A percentile compares a stretch with the other conserved stretches of the same genome.
These are phyloP conservation scores for Malurus splendens DNA, from an alignment of 2,797 vertebrate genomes.

Conservation along the genomic window DNA sequence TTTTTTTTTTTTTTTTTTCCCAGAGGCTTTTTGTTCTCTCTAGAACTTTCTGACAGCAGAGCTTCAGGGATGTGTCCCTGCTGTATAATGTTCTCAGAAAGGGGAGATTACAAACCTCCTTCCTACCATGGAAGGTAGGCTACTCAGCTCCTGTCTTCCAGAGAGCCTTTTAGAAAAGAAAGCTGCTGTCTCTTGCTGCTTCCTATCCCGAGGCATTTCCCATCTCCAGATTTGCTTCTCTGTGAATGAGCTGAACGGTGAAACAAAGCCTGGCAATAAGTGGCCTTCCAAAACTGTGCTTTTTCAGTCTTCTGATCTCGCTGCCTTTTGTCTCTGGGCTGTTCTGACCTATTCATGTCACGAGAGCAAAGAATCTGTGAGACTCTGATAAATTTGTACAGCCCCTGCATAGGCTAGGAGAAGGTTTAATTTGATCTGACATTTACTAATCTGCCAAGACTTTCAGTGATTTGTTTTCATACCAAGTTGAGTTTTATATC, in stretches of 20 bases:
- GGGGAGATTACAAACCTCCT: not conserved
- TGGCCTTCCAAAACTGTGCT: not conserved
- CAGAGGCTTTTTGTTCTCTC: not conserved
- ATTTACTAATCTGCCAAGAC: conserved; percentile 27
- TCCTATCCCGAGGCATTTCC: not conserved
- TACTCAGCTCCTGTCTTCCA: not conserved
- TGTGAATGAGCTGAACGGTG: not conserved
- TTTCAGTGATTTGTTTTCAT: conserved; percentile 40
- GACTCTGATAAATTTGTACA: conserved; percentile 4
- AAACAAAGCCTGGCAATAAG: not conserved
- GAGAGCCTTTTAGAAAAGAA: not conserved
- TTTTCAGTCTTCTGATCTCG: not conserved
- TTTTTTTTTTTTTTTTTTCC: not conserved
- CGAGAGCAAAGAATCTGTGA: conserved; percentile 10
- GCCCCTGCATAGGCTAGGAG: not conserved
- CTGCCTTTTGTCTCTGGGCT: conserved; percentile 13
- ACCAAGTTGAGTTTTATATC: not conserved
- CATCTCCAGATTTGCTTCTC: not conserved
- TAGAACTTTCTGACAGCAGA: not conserved
- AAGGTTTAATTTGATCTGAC: conserved; percentile 30
- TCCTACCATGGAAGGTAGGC: fast-evolving
- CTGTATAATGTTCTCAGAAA: not conserved
- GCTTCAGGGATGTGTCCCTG: not conserved
- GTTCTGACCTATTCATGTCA: conserved; percentile 20
- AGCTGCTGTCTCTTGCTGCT: not conserved